Conservation (phyloP, 2,888 invertebrate genomes). For the Epistrophella euchroma region DNA sequence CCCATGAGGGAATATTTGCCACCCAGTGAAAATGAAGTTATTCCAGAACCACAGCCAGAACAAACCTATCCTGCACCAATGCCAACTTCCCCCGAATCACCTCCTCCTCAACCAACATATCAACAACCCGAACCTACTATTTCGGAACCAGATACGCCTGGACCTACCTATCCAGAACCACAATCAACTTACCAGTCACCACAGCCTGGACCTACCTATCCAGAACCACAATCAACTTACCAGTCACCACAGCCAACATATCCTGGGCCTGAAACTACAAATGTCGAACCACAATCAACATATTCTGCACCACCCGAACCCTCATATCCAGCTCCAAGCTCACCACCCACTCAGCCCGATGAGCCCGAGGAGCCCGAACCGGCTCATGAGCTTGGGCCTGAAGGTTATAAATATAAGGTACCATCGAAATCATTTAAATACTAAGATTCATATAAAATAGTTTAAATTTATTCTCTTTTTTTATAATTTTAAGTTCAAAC, state of each 20-base stretch:
- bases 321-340: background rate
- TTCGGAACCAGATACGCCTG: constrained; percentile 62
- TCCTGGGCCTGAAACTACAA: constrained; percentile 70
- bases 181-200: constrained; percentile 69
- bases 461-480: background rate
- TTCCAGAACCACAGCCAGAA: constrained; percentile 13
- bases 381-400: constrained; percentile 78
- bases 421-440: constrained; percentile 82
- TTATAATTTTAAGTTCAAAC: constrained; percentile 13
- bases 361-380: constrained; percentile 48
- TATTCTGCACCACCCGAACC: constrained; percentile 76
- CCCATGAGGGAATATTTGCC: constrained; percentile 56
- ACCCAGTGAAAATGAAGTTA: constrained; percentile 47
- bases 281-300: constrained; percentile 69
- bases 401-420: constrained; percentile 83
- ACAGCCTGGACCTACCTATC: no score
- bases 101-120: constrained; percentile 31
- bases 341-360: background rate
- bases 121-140: constrained; percentile 35
- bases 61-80: constrained; percentile 25
- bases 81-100: constrained; percentile 35
- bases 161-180: constrained; percentile 63
- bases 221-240: constrained; percentile 65
- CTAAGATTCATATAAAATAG: constrained; percentile 70
- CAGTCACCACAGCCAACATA: constrained; percentile 73